Conservation (phyloP, 2,797 vertebrate species). For the Fistularia tabacaria region DNA sequence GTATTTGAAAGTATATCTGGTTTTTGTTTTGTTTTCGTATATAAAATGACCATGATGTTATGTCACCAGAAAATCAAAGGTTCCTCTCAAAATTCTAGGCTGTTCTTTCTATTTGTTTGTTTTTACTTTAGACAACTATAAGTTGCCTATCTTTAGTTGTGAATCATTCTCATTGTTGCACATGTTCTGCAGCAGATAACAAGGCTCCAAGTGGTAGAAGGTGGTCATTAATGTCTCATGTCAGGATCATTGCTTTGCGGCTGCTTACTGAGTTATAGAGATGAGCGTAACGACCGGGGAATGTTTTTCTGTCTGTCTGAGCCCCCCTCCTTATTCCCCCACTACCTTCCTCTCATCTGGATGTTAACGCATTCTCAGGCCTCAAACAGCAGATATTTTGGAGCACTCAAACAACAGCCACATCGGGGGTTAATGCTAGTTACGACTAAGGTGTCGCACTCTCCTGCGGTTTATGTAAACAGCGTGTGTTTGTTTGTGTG, state of each 20-base stretch:
- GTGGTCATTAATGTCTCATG: conserved; percentile 37
- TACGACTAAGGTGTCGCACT: conserved; percentile 73
- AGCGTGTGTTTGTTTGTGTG: conserved; percentile 32
- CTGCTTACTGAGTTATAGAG: conserved; percentile 63
- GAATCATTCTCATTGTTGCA: conserved; percentile 32
- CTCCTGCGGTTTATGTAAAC: conserved; percentile 72
- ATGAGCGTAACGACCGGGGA: conserved; percentile 69
- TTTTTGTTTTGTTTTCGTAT: no score
- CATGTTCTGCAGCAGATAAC: conserved; percentile 34
- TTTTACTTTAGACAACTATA: neutral
- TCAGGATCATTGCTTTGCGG: conserved; percentile 41
- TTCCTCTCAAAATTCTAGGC: no score
- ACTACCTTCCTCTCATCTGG: conserved; percentile 63
- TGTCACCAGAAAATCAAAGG: no score
- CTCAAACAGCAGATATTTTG: conserved; percentile 69
- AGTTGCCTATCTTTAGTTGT: conserved; percentile 15
- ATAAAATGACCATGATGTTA: no score
- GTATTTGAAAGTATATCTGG: no score
- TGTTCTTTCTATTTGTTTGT: no score
- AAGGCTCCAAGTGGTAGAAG: conserved; percentile 29
- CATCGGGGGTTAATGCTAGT: conserved; percentile 71
- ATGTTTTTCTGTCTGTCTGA: conserved; percentile 77
- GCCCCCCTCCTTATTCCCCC: conserved; percentile 6
- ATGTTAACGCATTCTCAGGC: conserved; percentile 72
- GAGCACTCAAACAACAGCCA: conserved; percentile 62